Evolutionary conservation across 2,888 invertebrate species (phyloP), one percentile per base, ranked within the genome.

Genomic region (Acleris sparsana): DNA sequence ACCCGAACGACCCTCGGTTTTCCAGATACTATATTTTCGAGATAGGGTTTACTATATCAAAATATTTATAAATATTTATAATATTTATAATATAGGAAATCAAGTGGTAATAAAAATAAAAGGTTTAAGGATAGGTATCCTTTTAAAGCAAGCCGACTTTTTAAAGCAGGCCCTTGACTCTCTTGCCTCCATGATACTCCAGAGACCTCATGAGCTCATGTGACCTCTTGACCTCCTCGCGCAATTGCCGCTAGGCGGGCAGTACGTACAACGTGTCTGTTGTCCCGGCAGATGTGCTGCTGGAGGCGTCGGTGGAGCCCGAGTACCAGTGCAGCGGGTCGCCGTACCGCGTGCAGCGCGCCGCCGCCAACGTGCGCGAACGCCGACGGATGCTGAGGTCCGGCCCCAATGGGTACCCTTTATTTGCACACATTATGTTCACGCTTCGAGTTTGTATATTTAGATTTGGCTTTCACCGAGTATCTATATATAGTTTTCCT

Each of bases 381-480:
- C 94, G 99, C 86, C 97, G 98, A 94, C 96, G 99, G 85, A 99
- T 99, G 99, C 96, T 99, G 95, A 98, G 98, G 96, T 97, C 96
- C 95, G 96, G 95, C 94, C 95, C 96, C 94, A 96, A 95, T 95
- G 95, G 96, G 96, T 96, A 96, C 80, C 89, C 57, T 62, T 62
- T 61, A 56, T 43, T 56, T 66, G 61, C 61, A 57, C 61, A 60
- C 52, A 56, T 56, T 62, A 33, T 46, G 61, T 53, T 66, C 57
- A 61, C 20, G 60, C 65, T 65, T 63, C 22, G 22, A 46, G n/a
- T 46, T 46, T 46, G 5, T 46, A 17, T 7, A 2, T 46, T 39
- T 39, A 13, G 4, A 3, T 39, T 11, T 39, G 11, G 13, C 39
- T 39, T 33, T 4, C 9, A 6, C 7, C 25, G 6, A 25, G 25